Percentiles rank a stretch among this genome's conserved stretches.
phyloP scores from a whole-genome alignment of 1,140 invertebrate species.

The Riptortus pedestris region DNA sequence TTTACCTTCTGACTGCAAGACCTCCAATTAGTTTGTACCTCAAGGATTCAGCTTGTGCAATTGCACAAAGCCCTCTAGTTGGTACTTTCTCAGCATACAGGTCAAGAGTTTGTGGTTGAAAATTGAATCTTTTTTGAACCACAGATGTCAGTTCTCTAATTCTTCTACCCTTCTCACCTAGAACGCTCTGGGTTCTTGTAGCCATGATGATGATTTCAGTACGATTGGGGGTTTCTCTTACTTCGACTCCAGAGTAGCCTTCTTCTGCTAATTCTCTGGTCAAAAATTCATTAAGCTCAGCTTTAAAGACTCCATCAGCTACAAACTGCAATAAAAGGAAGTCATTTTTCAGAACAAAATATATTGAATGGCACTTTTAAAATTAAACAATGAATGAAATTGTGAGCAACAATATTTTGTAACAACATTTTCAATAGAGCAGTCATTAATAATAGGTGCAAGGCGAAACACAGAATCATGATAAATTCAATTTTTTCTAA shows the following conservation, averaged over 20 bases:
- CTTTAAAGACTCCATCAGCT: conserved; percentile 96
- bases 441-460: too few species aligned
- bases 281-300: conserved; percentile 97
- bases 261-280: conserved; percentile 97
- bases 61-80: conserved; percentile 93
- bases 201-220: conserved; percentile 99
- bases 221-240: conserved; percentile 82
- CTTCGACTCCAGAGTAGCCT: conserved; percentile 98
- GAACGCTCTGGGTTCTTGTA: conserved; percentile 92
- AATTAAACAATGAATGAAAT: too few species aligned
- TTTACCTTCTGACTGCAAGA: conserved; percentile 65
- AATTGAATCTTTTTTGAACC: conserved; percentile 95
- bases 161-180: conserved; percentile 88
- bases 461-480: too few species aligned
- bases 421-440: too few species aligned
- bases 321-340: conserved; percentile 69
- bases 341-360: too few species aligned
- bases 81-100: conserved; percentile 98
- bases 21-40: conserved; percentile 92
- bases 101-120: conserved; percentile 83
- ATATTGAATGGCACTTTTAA: too few species aligned
- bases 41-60: conserved; percentile 97
- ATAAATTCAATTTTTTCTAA: too few species aligned
- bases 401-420: too few species aligned
- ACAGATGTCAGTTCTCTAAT: conserved; percentile 96